These are phyloP conservation scores for Drosophila setosimentum DNA, from an alignment of 2,888 invertebrate species.

Conservation along the genomic window DNA sequence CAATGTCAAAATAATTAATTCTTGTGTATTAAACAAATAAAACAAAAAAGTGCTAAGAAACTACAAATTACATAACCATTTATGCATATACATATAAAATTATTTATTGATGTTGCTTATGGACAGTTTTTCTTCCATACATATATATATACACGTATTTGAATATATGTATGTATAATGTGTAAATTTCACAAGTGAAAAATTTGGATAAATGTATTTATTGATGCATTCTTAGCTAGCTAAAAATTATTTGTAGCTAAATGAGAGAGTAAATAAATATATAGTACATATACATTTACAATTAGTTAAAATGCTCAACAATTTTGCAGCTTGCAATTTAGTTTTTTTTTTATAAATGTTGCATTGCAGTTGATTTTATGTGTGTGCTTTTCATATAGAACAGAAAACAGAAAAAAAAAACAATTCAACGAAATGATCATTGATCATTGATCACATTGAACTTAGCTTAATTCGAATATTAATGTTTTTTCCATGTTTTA, in stretches of 20 bases:
- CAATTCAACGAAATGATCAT: neutral
- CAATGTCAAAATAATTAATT: conserved; percentile 58
- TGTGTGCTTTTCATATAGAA: conserved; percentile 37
- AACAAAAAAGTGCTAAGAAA: conserved; percentile 40
- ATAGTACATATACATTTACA: conserved; percentile 7
- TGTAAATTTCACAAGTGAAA: conserved; percentile 31
- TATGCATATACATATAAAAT: conserved; percentile 42
- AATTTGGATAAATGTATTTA: conserved; percentile 73
- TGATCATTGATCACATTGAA: conserved; percentile 10
- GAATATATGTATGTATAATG: conserved; percentile 27
- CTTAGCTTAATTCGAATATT: conserved; percentile 33
- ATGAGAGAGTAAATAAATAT: conserved; percentile 28
- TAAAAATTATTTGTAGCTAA: conserved; percentile 57
- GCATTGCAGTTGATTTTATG: conserved; percentile 53
- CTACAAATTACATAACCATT: conserved; percentile 30
- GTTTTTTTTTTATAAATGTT: conserved; percentile 59
- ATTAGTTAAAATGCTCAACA: conserved; percentile 43
- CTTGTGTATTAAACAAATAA: conserved; percentile 38
- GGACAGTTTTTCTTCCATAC: conserved; percentile 82
- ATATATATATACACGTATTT: conserved; percentile 33
- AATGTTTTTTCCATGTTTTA: conserved; percentile 51
- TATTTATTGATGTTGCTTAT: conserved; percentile 71
- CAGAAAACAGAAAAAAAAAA: neutral
- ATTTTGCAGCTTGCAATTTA: conserved; percentile 37
- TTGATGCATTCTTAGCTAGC: conserved; percentile 77